Percentiles rank a stretch among this genome's conserved stretches.
phyloP scores from a whole-genome alignment of 2,113 vertebrate genomes.

The Nycticorax nycticorax region DNA sequence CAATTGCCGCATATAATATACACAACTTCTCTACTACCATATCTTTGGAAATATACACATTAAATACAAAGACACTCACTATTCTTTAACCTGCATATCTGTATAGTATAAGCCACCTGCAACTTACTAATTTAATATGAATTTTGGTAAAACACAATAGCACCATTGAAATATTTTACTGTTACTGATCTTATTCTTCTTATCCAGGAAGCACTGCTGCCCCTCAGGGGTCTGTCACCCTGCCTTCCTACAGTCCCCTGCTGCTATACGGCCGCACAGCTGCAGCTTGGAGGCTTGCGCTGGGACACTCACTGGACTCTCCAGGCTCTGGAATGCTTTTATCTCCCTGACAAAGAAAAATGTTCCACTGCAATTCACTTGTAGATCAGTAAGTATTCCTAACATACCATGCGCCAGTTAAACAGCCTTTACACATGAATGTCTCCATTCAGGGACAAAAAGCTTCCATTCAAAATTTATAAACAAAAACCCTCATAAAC shows the following conservation, averaged over 20 bases:
- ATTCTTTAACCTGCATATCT: not conserved
- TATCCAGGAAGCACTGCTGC: not conserved
- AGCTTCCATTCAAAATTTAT: slow-evolving; percentile 47
- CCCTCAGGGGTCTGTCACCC: not conserved
- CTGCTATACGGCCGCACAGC: not conserved
- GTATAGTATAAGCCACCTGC: not conserved
- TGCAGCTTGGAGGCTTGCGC: not conserved
- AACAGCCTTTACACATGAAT: slow-evolving; percentile 58
- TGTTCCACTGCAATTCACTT: slow-evolving; percentile 68
- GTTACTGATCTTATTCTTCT: not conserved
- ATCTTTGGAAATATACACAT: not conserved
- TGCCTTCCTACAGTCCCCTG: not conserved
- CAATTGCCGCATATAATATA: not conserved
- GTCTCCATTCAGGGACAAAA: slow-evolving; percentile 54
- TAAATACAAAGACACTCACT: not conserved
- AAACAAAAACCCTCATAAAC: slow-evolving; percentile 1
- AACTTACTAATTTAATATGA: not conserved
- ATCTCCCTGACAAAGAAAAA: slow-evolving; percentile 74
- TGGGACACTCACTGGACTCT: slow-evolving; percentile 9
- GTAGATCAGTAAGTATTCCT: slow-evolving; percentile 65
- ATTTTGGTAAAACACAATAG: not conserved
- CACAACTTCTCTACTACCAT: not conserved
- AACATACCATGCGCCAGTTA: slow-evolving; percentile 26
- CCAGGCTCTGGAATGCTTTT: slow-evolving; percentile 68
- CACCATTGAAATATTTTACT: not conserved